Base-by-base conservation (phyloP, 2,113 vertebrate species). In the Notarius lentiginosus region DNA sequence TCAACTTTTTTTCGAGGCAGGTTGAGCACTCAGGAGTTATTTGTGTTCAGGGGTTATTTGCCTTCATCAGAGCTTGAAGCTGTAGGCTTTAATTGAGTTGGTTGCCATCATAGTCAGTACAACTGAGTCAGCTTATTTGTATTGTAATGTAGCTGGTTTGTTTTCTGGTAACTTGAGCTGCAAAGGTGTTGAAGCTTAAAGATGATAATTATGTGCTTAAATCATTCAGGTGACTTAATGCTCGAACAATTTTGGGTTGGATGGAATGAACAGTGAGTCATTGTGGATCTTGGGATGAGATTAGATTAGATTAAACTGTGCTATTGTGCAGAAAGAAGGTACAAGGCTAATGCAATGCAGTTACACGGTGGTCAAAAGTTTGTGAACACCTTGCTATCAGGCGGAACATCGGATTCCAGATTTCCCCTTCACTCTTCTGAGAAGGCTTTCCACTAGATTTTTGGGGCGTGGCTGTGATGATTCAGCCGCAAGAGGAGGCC, bases 1-100 rank as follows among this genome's bases (percentile, higher is more conserved):
- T 85, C 83, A 77, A 27, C 56, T 15, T n/a, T 60, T 55, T 34
- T 24, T 72, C 77, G 18, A 51, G 41, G 49, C 3, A 24, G 80
- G 15, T 56, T 34, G 8, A 30, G 41, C 15, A 2, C 27, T 66
- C 27, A 5, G 30, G 7, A 70, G 27, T 89, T 24, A 75, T 66
- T 49, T 18, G 55, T 12, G 27, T 70, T 49, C 55, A 65, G 18
- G 80, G 15, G 56, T 86, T 47, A 66, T 56, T 58, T 9, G 34
- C 53, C 77, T 86, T 49, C 24, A 79, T 60, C 58, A 53, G 60
- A 63, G 61, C 49, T 56, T 18, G 60, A 79, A 63, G n/a, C 84
- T 63, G 22, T 49, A 49, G 77, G 65, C 22, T 55, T 61, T 12
- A 49, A 55, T 55, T 18, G 61, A 55, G 22, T 58, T 70, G 22